Percentiles rank a stretch among this genome's conserved stretches.
Evolutionary conservation across 2,797 vertebrate species (phyloP).

Genomic region (Hemibagrus guttatus): DNA sequence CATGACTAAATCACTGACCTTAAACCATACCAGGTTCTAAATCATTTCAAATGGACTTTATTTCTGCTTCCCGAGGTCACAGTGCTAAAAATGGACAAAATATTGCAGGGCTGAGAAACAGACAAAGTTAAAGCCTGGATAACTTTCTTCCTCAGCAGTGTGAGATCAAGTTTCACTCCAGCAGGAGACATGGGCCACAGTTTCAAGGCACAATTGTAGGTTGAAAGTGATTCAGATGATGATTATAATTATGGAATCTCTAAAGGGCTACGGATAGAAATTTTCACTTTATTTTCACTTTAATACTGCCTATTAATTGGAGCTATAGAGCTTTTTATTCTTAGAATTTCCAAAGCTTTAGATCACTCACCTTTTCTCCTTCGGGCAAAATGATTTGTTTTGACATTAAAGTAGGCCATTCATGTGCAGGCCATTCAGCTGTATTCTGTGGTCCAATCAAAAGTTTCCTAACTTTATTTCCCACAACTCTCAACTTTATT

Average conservation of each 20-base stretch:
- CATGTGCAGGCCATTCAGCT: no score
- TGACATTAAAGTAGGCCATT: no score
- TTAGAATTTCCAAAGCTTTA: background rate
- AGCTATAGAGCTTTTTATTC: background rate
- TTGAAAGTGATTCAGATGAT: slow-evolving; percentile 1
- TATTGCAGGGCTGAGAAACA: background rate
- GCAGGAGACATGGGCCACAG: background rate
- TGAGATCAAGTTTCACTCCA: background rate
- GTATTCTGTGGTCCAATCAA: no score
- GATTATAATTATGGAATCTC: background rate
- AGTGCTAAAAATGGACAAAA: background rate
- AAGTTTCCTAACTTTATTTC: no score
- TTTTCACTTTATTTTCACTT: background rate
- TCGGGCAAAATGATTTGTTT: no score
- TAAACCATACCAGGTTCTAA: background rate
- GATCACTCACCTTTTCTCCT: no score
- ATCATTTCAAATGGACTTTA: slow-evolving; percentile 2
- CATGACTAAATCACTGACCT: slow-evolving; percentile 2
- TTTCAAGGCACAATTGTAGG: background rate
- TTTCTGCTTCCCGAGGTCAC: background rate
- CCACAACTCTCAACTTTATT: no score
- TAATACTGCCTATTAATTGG: background rate
- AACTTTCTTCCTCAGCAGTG: background rate
- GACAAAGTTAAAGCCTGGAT: no score
- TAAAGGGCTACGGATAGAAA: background rate